These are phyloP conservation scores for Zaprionus ornatus DNA, from an alignment of 1,140 invertebrate species.

Conservation along the genomic window DNA sequence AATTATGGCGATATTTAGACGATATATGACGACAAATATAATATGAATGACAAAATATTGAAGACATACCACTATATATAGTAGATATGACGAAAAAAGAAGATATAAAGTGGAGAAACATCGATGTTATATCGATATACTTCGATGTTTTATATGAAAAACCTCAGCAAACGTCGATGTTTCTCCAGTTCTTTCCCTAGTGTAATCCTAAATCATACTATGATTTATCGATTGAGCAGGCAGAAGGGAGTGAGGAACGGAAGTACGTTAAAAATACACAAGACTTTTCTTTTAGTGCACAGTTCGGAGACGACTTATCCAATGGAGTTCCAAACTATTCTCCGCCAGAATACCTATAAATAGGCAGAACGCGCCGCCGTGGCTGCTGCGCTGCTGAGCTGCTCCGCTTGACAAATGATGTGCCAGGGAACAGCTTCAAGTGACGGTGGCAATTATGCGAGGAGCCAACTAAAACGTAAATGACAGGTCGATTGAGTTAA, in stretches of 20 bases:
- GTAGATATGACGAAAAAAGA: too few relatives aligned
- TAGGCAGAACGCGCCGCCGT: slow-evolving; percentile 30
- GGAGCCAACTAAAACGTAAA: slow-evolving; percentile 75
- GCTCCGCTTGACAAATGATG: slow-evolving; percentile 75
- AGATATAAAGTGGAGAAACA: too few relatives aligned
- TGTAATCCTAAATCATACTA: background rate
- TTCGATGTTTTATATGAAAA: too few relatives aligned
- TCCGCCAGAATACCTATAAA: slow-evolving; percentile 26
- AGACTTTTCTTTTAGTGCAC: slow-evolving; percentile 16
- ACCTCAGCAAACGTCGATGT: too few relatives aligned
- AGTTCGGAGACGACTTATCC: background rate
- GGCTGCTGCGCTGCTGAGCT: slow-evolving; percentile 34
- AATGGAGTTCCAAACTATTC: slow-evolving; percentile 28
- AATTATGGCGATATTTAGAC: too few relatives aligned
- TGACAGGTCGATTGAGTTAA: slow-evolving; percentile 84
- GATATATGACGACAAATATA: too few relatives aligned
- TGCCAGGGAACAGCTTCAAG: slow-evolving; percentile 79
- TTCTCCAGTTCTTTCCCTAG: too few relatives aligned
- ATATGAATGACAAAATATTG: too few relatives aligned
- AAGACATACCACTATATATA: too few relatives aligned
- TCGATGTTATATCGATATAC: too few relatives aligned
- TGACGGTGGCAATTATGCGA: slow-evolving; percentile 80
- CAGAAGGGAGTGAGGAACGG: background rate
- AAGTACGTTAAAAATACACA: background rate
- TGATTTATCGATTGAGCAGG: background rate